Evolutionary conservation across 1,140 invertebrate genomes (phyloP), one percentile per base, ranked within the genome.

Genomic region (Nasonia vitripennis): DNA sequence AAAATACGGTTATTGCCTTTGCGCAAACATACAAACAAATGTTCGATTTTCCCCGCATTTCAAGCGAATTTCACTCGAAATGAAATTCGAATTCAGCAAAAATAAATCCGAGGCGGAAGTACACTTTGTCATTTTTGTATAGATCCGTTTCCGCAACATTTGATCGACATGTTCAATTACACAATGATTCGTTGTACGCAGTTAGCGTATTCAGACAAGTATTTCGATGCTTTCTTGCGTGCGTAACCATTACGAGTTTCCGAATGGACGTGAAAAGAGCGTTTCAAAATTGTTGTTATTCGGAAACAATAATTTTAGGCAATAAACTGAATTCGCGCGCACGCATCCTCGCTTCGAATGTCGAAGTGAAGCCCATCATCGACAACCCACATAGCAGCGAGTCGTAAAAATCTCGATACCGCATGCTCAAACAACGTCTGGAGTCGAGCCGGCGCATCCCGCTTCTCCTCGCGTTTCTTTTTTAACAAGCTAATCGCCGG

Each of bases 401-500:
- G 17, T 62, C 14, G 55, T 62, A 62, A 62, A 62, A 62, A 62
- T 62, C 55, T n/a, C 55, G 55, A 62, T 62, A 62, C 17, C 55
- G 55, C 20, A n/a, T 62, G 55, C 55, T 62, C 17, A n/a, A 62
- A 62, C 20, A 62, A 62, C 55, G 55, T 2, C 55, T 62, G 20
- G 55, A 51, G 41, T 45, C 41, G 48, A 51, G 48, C 14, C 12
- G 48, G 20, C 17, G 17, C 51, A 55, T 55, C 51, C 51, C 14
- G 51, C 51, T 55, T 55, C 73, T 27, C 68, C 23, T 74, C 78
- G 17, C 5, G 68, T 77, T 51, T 62, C 6, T 78, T 84, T 37
- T 78, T 84, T 51, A 78, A 78, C 74, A 45, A 68, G 48, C 75
- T 84, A 78, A 84, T 84, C 68, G 55, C 37, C 12, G 55, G 62